These are phyloP conservation scores for Microtus ochrogaster DNA, from an alignment of 2,113 vertebrate genomes.

Conservation along the genomic window DNA sequence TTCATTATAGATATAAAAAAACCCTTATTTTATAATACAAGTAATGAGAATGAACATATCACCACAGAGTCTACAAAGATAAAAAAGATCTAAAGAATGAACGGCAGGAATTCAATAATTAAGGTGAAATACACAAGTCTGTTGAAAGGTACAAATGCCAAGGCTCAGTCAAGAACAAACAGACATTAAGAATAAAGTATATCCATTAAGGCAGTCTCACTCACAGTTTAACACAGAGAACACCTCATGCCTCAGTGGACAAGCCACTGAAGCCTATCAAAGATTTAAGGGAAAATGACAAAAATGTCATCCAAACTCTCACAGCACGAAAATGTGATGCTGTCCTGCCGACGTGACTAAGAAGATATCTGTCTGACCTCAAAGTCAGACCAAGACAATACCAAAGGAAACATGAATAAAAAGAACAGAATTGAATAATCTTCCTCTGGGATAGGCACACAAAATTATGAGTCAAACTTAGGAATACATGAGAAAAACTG, in stretches of 20 bases:
- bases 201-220: constrained; percentile 21
- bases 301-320: background rate
- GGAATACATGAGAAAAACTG: background rate
- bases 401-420: background rate
- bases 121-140: background rate
- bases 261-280: background rate
- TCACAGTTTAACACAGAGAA: constrained; percentile 1
- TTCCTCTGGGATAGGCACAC: background rate
- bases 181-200: background rate
- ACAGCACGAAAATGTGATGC: background rate
- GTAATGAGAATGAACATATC: background rate
- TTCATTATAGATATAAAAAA: background rate
- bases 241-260: background rate
- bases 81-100: background rate
- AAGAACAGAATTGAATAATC: background rate
- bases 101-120: background rate
- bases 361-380: background rate
- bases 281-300: constrained; percentile 7
- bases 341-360: background rate
- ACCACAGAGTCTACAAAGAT: background rate
- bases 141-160: background rate
- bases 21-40: background rate
- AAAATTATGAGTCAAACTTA: background rate
- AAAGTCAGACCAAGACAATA: background rate
- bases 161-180: background rate